phyloP scores from a whole-genome alignment of 2,797 vertebrate species.

The Capromys pilorides region DNA sequence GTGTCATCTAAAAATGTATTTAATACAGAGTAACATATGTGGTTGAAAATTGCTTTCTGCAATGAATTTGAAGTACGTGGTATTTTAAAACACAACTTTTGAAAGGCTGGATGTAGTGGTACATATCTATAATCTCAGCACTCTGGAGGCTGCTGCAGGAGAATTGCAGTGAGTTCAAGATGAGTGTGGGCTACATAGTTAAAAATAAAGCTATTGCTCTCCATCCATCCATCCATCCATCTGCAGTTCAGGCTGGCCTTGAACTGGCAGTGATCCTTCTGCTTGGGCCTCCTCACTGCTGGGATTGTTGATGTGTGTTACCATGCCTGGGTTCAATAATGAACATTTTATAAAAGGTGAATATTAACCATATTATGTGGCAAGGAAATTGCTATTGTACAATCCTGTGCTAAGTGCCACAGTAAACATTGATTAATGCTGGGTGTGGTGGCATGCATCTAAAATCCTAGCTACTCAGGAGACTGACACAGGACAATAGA shows the following conservation, averaged over 20 bases:
- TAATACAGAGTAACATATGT: slow-evolving; percentile 36
- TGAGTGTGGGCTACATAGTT: not conserved
- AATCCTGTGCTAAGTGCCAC: not conserved
- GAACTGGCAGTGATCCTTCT: too few species aligned
- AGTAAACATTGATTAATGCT: slow-evolving; percentile 30
- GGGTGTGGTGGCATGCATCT: not conserved
- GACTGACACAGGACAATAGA: not conserved
- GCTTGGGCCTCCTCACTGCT: not conserved
- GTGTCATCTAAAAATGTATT: slow-evolving; percentile 41
- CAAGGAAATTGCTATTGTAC: slow-evolving; percentile 33
- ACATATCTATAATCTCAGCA: not conserved
- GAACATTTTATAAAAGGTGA: slow-evolving; percentile 31
- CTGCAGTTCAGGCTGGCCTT: not conserved
- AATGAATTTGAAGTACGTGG: slow-evolving; percentile 30
- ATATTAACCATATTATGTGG: slow-evolving; percentile 10
- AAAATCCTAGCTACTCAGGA: not conserved
- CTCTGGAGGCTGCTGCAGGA: not conserved
- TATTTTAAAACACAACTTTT: slow-evolving; percentile 53
- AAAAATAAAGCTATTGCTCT: not conserved
- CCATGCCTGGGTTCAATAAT: not conserved
- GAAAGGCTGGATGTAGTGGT: not conserved
- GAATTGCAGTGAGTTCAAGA: not conserved
- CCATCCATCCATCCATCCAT: not conserved
- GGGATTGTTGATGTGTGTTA: not conserved
- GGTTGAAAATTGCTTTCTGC: slow-evolving; percentile 50